Conservation (phyloP, 2,797 vertebrate species). For the Podarcis lilfordi region DNA sequence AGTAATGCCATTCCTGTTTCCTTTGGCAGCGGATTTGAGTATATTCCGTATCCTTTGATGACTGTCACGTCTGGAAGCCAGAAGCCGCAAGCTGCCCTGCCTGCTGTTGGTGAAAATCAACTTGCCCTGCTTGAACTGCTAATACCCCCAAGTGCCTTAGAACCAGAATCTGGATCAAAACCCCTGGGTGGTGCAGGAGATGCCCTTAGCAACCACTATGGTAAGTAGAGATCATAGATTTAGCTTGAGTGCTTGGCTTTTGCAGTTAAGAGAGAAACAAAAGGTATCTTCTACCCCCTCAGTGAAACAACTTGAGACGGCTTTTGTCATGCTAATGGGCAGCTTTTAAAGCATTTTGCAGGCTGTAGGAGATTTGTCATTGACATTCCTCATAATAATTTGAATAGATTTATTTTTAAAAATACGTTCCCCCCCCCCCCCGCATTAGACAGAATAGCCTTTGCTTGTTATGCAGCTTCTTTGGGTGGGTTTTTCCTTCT, state of each 20-base stretch:
- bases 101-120: slow-evolving; percentile 64
- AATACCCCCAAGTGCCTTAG: slow-evolving; percentile 58
- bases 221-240: slow-evolving; percentile 66
- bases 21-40: slow-evolving; percentile 75
- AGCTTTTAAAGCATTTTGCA: background rate
- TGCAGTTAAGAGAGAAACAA: slow-evolving; percentile 25
- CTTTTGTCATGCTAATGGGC: slow-evolving; percentile 34
- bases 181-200: slow-evolving; percentile 43
- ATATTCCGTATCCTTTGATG: slow-evolving; percentile 78
- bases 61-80: slow-evolving; percentile 59
- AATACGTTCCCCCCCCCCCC: background rate
- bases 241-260: slow-evolving; percentile 33
- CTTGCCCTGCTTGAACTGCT: slow-evolving; percentile 52
- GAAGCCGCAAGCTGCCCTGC: slow-evolving; percentile 60
- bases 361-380: background rate
- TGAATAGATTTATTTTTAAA: slow-evolving; percentile 26
- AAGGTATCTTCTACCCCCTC: slow-evolving; percentile 15
- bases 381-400: slow-evolving; percentile 38
- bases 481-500: slow-evolving; percentile 25
- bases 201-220: slow-evolving; percentile 28
- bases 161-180: slow-evolving; percentile 69
- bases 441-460: slow-evolving; percentile 17
- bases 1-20: slow-evolving; percentile 45
- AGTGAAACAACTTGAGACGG: slow-evolving; percentile 20
- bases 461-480: background rate